phyloP scores from a whole-genome alignment of 2,888 invertebrate species.

The Volucella bombylans region DNA sequence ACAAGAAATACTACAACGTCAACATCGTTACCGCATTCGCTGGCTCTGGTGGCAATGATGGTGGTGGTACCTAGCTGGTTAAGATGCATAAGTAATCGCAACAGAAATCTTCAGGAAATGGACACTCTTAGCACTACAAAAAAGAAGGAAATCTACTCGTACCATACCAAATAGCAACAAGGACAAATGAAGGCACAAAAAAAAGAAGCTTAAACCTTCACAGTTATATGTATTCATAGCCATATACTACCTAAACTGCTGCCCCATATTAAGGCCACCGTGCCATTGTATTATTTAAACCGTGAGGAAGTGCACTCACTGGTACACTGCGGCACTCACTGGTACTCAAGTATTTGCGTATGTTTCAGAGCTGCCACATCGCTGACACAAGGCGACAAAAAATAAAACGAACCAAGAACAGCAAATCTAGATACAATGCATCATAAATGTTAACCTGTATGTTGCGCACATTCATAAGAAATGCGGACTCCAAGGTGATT shows the following conservation, averaged over 20 bases:
- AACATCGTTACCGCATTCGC: conserved; percentile 21
- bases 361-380: conserved; percentile 13
- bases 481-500: conserved; percentile 80
- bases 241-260: background rate
- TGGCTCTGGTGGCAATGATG: conserved; percentile 2
- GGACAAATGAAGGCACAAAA: conserved; percentile 11
- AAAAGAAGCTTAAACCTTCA: conserved; percentile 9
- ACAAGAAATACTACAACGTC: conserved; percentile 47
- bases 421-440: conserved; percentile 64
- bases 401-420: conserved; percentile 35
- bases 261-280: conserved; percentile 66
- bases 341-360: conserved; percentile 33
- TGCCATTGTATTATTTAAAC: conserved; percentile 59
- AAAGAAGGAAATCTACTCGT: conserved; percentile 27
- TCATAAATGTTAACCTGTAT: conserved; percentile 74
- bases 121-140: conserved; percentile 35
- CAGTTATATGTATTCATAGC: conserved; percentile 6
- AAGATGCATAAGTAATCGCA: conserved; percentile 63
- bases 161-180: conserved; percentile 27
- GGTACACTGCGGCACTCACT: too few relatives aligned
- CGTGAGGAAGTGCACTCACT: conserved; percentile 26
- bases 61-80: conserved; percentile 42
- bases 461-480: conserved; percentile 72
- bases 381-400: conserved; percentile 64
- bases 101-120: conserved; percentile 69